phyloP scores from a whole-genome alignment of 2,888 invertebrate genomes.

The Trichogramma evanescens region DNA sequence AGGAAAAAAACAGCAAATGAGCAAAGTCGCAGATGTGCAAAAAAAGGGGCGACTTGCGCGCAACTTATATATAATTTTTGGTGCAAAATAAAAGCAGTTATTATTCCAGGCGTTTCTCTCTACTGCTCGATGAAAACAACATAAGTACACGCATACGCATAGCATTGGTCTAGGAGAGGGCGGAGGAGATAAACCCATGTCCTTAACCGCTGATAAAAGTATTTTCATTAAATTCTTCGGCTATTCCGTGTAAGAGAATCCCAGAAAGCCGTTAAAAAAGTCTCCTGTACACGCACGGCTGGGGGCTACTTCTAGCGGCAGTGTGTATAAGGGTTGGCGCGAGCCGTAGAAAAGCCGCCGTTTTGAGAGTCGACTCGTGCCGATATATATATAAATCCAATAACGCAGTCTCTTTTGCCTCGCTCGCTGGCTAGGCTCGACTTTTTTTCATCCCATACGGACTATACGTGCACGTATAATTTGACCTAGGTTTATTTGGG shows the following conservation, averaged over 20 bases:
- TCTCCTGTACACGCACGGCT: constrained; percentile 27
- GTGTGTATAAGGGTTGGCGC: too few species aligned
- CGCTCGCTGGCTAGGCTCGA: neutral
- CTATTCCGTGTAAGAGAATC: neutral
- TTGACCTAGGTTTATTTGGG: constrained; percentile 22
- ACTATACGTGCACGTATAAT: constrained; percentile 11
- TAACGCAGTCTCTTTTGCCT: constrained; percentile 24
- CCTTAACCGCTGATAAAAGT: constrained; percentile 28
- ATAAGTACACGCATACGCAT: too few species aligned
- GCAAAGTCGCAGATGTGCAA: too few species aligned
- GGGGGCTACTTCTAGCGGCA: too few species aligned
- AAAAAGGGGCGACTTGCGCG: too few species aligned
- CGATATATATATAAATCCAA: constrained; percentile 36
- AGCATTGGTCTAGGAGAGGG: neutral
- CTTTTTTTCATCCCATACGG: constrained; percentile 22
- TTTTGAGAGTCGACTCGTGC: constrained; percentile 21
- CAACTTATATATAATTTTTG: too few species aligned
- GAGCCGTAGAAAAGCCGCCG: too few species aligned
- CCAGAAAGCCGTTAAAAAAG: constrained; percentile 30
- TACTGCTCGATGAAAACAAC: too few species aligned
- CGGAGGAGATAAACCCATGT: constrained; percentile 15
- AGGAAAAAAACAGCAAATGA: too few species aligned
- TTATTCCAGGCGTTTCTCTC: too few species aligned
- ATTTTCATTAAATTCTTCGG: constrained; percentile 42
- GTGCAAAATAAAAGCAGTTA: too few species aligned